These are phyloP conservation scores for Pachyseris speciosa DNA, from an alignment of 64 coral and sea anemone genomes.

Conservation along the genomic window DNA sequence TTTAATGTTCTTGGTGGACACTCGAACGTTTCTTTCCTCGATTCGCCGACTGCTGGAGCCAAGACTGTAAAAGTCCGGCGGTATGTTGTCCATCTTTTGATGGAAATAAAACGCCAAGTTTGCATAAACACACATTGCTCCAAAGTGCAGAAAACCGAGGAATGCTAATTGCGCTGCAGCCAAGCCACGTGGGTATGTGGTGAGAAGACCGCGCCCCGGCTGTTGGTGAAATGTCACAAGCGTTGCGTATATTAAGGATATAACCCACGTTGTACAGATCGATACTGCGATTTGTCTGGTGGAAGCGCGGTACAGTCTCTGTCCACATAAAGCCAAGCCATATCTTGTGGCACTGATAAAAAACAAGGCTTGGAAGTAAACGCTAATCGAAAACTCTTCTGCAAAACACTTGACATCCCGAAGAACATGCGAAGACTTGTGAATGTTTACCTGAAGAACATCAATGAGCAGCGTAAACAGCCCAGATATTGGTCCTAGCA, in stretches of 20 bases:
- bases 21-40: constrained; percentile 23
- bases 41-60: constrained; percentile 57
- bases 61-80: constrained; percentile 58
- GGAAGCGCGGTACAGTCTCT: background rate
- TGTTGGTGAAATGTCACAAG: constrained; percentile 12
- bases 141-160: constrained; percentile 29
- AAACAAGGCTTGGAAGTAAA: constrained; percentile 31
- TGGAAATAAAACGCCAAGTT: constrained; percentile 42
- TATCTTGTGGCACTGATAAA: constrained; percentile 1
- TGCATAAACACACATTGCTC: constrained; percentile 7
- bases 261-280: constrained; percentile 9
- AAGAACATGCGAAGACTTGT: background rate
- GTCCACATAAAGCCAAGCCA: background rate
- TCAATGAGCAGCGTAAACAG: background rate
- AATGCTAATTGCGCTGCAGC: constrained; percentile 55
- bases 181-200: constrained; percentile 9
- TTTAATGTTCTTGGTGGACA: constrained; percentile 57
- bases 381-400: constrained; percentile 24
- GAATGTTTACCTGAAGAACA: constrained; percentile 8
- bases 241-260: constrained; percentile 26
- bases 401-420: background rate
- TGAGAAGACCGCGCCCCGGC: no score
- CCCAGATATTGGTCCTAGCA: constrained; percentile 41
- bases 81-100: constrained; percentile 35
- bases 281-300: background rate